A percentile compares a stretch with the other conserved stretches of the same genome.
These are phyloP conservation scores for Stenurella melanura DNA, from an alignment of 2,888 invertebrate genomes.

Conservation along the genomic window DNA sequence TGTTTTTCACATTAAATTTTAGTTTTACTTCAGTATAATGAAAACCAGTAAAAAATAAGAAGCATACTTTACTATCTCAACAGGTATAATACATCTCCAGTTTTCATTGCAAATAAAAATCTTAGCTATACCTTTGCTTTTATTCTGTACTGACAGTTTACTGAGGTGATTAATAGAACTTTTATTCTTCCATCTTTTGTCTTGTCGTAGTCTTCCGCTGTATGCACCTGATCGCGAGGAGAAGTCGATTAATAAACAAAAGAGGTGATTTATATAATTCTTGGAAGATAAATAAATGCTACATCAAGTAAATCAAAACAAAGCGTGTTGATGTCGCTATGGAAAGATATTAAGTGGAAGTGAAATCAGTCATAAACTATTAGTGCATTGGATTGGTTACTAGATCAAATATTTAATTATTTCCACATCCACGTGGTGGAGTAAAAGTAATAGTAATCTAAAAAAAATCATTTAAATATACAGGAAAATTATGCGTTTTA, in stretches of 20 bases:
- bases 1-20: too few relatives aligned
- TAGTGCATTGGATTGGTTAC: too few relatives aligned
- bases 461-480: too few relatives aligned
- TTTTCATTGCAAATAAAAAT: background rate
- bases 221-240: background rate
- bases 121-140: background rate
- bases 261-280: background rate
- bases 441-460: too few relatives aligned
- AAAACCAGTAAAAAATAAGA: background rate
- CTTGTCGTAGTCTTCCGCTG: background rate
- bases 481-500: too few relatives aligned
- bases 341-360: too few relatives aligned
- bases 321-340: too few relatives aligned
- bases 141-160: background rate
- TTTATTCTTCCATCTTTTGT: background rate
- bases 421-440: too few relatives aligned
- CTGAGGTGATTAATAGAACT: constrained; percentile 2
- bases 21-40: background rate
- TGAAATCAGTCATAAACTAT: too few relatives aligned
- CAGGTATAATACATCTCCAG: background rate
- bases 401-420: too few relatives aligned
- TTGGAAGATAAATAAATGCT: too few relatives aligned
- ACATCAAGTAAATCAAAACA: too few relatives aligned
- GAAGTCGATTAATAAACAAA: background rate
- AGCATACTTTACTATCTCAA: background rate